phyloP scores from a whole-genome alignment of 2,113 vertebrate species.

The Boleophthalmus pectinirostris region DNA sequence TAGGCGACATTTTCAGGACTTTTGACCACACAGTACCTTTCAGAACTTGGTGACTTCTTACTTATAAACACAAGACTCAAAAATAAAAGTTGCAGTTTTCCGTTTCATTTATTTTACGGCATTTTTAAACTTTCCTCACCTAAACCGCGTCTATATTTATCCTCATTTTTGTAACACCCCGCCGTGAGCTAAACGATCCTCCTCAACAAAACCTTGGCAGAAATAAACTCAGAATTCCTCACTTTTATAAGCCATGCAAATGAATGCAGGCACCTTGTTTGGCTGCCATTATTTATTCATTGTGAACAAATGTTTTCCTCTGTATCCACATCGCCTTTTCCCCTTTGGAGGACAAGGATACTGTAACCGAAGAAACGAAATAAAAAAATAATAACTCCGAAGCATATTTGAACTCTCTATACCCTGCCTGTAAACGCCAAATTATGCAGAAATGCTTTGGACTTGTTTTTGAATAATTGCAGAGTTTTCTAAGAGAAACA shows the following conservation, averaged over 20 bases:
- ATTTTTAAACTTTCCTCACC: conserved; percentile 49
- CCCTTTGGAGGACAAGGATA: conserved; percentile 44
- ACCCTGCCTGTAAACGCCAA: conserved; percentile 14
- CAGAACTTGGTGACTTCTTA: background rate
- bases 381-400: conserved; percentile 4
- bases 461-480: conserved; percentile 53
- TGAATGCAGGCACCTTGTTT: conserved; percentile 66
- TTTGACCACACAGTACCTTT: background rate
- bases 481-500: conserved; percentile 27
- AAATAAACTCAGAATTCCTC: conserved; percentile 45
- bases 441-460: conserved; percentile 33
- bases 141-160: conserved; percentile 62
- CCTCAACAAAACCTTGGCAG: conserved; percentile 44
- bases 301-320: conserved; percentile 69
- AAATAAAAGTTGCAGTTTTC: conserved; percentile 36
- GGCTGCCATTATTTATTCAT: conserved; percentile 75
- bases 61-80: conserved; percentile 26
- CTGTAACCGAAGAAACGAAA: conserved; percentile 29
- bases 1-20: background rate
- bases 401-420: conserved; percentile 27
- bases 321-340: conserved; percentile 38
- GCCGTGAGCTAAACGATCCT: conserved; percentile 55
- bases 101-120: conserved; percentile 49
- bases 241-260: conserved; percentile 65
- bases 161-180: conserved; percentile 38